Base-by-base conservation (phyloP, 1,140 invertebrate genomes). In the Thaumatotibia leucotreta region DNA sequence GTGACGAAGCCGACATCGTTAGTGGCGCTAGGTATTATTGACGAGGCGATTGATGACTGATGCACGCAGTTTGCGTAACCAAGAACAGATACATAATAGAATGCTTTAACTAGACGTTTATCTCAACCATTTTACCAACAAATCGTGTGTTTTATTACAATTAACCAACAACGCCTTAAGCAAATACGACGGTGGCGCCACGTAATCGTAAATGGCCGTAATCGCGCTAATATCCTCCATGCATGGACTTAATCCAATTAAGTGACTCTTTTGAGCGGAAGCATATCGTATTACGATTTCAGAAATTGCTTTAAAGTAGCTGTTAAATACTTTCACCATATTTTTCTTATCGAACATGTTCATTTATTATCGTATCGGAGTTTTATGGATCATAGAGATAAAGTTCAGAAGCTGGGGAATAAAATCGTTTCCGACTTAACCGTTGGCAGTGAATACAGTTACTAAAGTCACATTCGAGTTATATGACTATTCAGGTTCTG, bases 21-120 rank as follows among this genome's bases (percentile, higher is more conserved):
- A 58, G 52, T n/a, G 24, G 24, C 74, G 76, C 76, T 78, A 75
- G 69, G 65, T 63, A 67, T 70, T 68, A 58, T 75, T 69, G 72
- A 69, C 68, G 65, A 74, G 64, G 11, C 49, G 33, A 54, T 61
- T 45, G 49, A 65, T 64, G 64, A 32, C 45, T 9, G 61, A 39
- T 45, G 49, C 58, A 67, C 61, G 29, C 8, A 31, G 58, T 29
- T 50, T 54, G 11, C 27, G 39, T 17, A 23, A 66, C 39, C 39
- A 23, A 32, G 20, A 32, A 39, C 23, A 24, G 17, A 63, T 67
- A 9, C 39, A 20, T 45, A 67, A 67, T 68, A 67, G 62, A 77
- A 64, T 67, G 61, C 66, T 58, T 29, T 69, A 66, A 71, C 24
- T 68, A 17, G 14, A 20, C 6, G 39, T 20, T 5, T n/a, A 20